Percentiles rank a stretch among this genome's conserved stretches.
Evolutionary conservation across 2,888 invertebrate genomes (phyloP).

Genomic region (Parnassius glacialis): DNA sequence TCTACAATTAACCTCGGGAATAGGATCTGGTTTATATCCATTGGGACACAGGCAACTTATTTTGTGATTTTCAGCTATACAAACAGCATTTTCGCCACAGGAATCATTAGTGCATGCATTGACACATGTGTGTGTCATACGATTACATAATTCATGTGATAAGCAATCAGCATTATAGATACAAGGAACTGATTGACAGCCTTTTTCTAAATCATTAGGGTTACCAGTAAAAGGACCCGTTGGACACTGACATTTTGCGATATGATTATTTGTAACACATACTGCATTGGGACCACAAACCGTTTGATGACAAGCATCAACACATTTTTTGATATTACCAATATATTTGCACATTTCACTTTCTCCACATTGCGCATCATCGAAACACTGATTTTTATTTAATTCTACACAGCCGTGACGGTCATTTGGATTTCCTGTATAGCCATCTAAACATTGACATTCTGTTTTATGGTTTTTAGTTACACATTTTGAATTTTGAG

Average conservation of each 20-base stretch:
- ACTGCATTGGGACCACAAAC: conserved; percentile 93
- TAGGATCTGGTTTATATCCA: conserved; percentile 89
- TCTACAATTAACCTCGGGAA: conserved; percentile 91
- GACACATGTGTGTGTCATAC: conserved; percentile 90
- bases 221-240: conserved; percentile 93
- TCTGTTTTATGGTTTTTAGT: conserved; percentile 86
- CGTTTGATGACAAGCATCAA: conserved; percentile 88
- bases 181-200: conserved; percentile 90
- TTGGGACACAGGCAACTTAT: conserved; percentile 92
- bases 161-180: conserved; percentile 93
- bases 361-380: conserved; percentile 91
- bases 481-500: conserved; percentile 90
- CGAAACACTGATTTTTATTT: conserved; percentile 87
- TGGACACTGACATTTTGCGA: conserved; percentile 94
- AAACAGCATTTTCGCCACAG: conserved; percentile 93
- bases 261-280: conserved; percentile 94
- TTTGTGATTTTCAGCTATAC: conserved; percentile 91
- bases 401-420: conserved; percentile 90
- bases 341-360: conserved; percentile 87
- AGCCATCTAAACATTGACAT: conserved; percentile 92
- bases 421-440: conserved; percentile 93
- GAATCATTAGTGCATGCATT: conserved; percentile 90
- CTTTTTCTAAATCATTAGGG: conserved; percentile 87
- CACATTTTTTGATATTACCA: conserved; percentile 83
- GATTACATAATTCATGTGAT: conserved; percentile 88